Percentiles rank a stretch among this genome's conserved stretches.
phyloP scores from a whole-genome alignment of 2,113 vertebrate species.

The Calypte anna region DNA sequence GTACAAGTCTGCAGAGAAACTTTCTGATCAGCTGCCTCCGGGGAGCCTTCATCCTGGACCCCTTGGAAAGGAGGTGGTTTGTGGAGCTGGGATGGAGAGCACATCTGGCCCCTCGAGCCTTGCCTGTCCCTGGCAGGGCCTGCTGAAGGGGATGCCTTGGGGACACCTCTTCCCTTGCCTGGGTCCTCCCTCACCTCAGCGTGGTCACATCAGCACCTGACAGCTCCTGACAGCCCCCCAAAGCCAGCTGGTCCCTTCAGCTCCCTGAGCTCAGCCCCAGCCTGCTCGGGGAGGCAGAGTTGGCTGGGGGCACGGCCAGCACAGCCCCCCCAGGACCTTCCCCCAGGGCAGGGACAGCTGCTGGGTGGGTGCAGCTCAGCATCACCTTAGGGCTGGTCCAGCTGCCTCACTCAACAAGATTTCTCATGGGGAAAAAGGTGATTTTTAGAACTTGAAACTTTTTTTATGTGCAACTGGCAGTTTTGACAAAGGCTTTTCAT shows the following conservation, averaged over 20 bases:
- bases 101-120: neutral
- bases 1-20: neutral
- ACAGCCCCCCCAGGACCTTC: neutral
- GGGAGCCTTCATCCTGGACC: neutral
- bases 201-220: neutral
- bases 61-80: neutral
- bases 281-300: neutral
- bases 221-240: neutral
- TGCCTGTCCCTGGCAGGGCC: neutral
- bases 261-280: neutral
- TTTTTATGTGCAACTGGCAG: constrained; percentile 54
- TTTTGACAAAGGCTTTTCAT: constrained; percentile 66
- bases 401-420: neutral
- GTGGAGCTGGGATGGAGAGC: neutral
- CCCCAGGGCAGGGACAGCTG: neutral
- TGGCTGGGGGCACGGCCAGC: neutral
- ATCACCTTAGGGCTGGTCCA: neutral
- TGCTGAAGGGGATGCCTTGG: neutral
- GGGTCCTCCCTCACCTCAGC: neutral
- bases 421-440: constrained; percentile 26
- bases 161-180: neutral
- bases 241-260: neutral
- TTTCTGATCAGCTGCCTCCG: neutral
- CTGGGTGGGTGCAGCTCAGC: neutral
- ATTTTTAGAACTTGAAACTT: constrained; percentile 58